Evolutionary conservation across 2,888 invertebrate genomes (phyloP), one percentile per base, ranked within the genome.

Genomic region (Horisme vitalbata): DNA sequence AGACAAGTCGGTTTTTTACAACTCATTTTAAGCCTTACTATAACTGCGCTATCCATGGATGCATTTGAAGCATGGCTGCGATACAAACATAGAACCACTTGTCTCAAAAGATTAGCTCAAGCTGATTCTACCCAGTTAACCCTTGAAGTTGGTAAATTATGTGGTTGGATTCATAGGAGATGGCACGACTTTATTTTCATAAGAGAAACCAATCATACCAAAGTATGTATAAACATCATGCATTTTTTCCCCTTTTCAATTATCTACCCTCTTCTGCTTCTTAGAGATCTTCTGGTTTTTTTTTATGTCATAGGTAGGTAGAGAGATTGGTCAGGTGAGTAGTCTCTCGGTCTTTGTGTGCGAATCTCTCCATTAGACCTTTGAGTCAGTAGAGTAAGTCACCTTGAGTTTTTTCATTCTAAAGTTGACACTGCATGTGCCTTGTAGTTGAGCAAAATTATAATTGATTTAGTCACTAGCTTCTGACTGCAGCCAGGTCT

Each of bases 21-120:
- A 69, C 75, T 83, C 41, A 27, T 75, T 23, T 66, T 81, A 49
- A 71, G 71, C 51, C 51, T 75, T 45, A 66, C 61, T 41, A 63
- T 77, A 50, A 53, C 68, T 49, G 51, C 74, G 41, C 36, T 83
- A 27, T 59, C 55, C 47, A 61, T 79, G 59, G 87, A 89, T 68
- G 83, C 79, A 52, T 74, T 87, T 60, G 88, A 89, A 63, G 57
- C 73, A 41, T 89, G 88, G 88, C 64, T 89, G 20, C 85, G 77
- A 69, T 66, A 79, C 59, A 88, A 87, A 68, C 88, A 84, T 53
- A 83, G 88, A 61, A 85, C 77, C 41, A 61, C 72, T 46, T 87
- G 75, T 57, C 65, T 89, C 12, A 86, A 81, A 66, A 75, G 66
- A 51, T 54, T 87, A 49, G 70, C 75, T 4, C 57, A 49, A 49